Evolutionary conservation across 2,113 vertebrate species (phyloP).

Genomic region (Meriones unguiculatus): DNA sequence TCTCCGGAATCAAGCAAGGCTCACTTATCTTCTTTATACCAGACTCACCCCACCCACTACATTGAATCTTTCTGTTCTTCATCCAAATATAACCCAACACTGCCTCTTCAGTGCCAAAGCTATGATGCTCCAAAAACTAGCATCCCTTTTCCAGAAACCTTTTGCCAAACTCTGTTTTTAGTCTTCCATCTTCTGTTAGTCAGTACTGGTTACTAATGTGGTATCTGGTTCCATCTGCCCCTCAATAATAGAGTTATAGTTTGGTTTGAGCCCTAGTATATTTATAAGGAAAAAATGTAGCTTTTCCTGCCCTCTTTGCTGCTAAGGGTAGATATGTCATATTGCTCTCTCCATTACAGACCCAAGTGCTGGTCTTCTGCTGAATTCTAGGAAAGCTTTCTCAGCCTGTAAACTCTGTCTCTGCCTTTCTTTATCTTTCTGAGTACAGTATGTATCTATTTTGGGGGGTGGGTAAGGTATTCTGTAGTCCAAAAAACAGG

Average conservation of each 20-base stretch:
- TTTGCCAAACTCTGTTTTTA: neutral
- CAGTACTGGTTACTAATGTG: neutral
- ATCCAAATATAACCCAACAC: neutral
- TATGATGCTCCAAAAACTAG: neutral
- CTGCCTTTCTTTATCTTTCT: neutral
- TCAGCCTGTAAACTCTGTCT: neutral
- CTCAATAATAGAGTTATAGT: neutral
- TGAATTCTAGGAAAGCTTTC: neutral
- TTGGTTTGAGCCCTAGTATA: neutral
- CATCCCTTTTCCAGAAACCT: neutral
- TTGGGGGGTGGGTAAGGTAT: fast-evolving
- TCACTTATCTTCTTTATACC: neutral
- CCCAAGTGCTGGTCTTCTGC: neutral
- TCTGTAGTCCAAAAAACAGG: neutral
- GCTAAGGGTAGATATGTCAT: neutral
- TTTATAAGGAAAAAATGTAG: neutral
- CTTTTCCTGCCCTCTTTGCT: neutral
- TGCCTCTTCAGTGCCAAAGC: neutral
- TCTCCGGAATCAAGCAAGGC: neutral
- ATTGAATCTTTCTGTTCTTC: neutral
- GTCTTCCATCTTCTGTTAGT: neutral
- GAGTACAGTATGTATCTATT: neutral
- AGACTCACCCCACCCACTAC: fast-evolving
- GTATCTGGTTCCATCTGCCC: too few species aligned
- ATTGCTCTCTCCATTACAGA: neutral